phyloP scores from a whole-genome alignment of 2,888 invertebrate genomes.

The Himalopsyche tibetana region DNA sequence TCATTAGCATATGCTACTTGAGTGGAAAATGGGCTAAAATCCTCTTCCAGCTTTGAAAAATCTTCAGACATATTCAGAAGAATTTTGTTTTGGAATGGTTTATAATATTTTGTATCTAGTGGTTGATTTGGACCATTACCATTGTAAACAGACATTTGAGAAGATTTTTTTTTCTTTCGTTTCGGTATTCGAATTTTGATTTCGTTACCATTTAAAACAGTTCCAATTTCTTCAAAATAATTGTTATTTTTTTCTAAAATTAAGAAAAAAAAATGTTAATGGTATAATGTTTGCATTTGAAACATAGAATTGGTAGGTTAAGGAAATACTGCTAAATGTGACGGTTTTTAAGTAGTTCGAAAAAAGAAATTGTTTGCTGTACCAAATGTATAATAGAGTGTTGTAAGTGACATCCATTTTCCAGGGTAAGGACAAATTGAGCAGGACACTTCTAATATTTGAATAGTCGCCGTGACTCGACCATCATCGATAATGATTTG shows the following conservation, averaged over 20 bases:
- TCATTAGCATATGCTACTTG: slow-evolving; percentile 27
- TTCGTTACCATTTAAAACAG: slow-evolving; percentile 55
- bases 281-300: too few relatives aligned
- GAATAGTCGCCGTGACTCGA: too few relatives aligned
- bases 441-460: too few relatives aligned
- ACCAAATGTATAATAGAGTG: too few relatives aligned
- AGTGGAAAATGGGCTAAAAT: neutral
- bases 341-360: too few relatives aligned
- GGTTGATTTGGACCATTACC: neutral
- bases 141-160: neutral
- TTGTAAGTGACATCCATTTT: too few relatives aligned
- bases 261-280: too few relatives aligned
- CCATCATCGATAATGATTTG: too few relatives aligned
- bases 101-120: neutral
- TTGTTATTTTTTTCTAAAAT: neutral
- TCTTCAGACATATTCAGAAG: slow-evolving; percentile 8
- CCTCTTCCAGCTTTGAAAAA: neutral
- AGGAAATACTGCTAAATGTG: too few relatives aligned
- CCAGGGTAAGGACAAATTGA: too few relatives aligned
- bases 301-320: too few relatives aligned
- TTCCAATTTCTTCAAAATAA: slow-evolving; percentile 56
- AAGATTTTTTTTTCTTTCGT: neutral
- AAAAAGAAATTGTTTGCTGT: too few relatives aligned
- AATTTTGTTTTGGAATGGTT: slow-evolving; percentile 1
- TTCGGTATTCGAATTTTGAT: slow-evolving; percentile 57